Evolutionary conservation across 2,888 invertebrate genomes (phyloP).

Genomic region (Chelonus formosanus): DNA sequence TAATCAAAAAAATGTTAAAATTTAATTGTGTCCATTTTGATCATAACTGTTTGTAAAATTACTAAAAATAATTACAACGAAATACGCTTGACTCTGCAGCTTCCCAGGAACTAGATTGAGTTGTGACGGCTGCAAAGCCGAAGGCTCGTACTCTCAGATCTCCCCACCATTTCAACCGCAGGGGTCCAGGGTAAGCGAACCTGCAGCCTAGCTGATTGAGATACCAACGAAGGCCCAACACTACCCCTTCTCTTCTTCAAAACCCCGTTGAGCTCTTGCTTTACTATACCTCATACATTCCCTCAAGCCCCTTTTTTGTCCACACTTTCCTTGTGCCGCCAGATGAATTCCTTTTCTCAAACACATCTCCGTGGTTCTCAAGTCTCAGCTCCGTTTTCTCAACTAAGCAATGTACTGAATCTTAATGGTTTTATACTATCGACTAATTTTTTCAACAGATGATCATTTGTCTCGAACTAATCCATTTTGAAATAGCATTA

Average conservation of each 20-base stretch:
- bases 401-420: too few relatives aligned
- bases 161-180: conserved; percentile 42
- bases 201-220: conserved; percentile 62
- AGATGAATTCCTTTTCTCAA: conserved; percentile 28
- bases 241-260: conserved; percentile 28
- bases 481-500: too few relatives aligned
- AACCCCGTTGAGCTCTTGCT: conserved; percentile 15
- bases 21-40: too few relatives aligned
- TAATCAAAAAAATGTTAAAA: too few relatives aligned
- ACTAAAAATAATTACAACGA: conserved; percentile 28
- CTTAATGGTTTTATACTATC: too few relatives aligned
- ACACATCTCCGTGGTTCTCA: conserved; percentile 40
- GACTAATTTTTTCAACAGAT: too few relatives aligned
- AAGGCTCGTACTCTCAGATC: conserved; percentile 45
- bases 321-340: conserved; percentile 27
- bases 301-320: conserved; percentile 28
- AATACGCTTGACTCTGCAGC: conserved; percentile 51
- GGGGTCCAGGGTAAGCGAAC: conserved; percentile 59
- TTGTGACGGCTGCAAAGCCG: conserved; percentile 61
- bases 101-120: conserved; percentile 63
- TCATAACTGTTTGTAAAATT: too few relatives aligned
- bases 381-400: not conserved
- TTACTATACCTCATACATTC: conserved; percentile 20
- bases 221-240: conserved; percentile 56
- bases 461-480: too few relatives aligned